These are phyloP conservation scores for Carlito syrichta DNA, from an alignment of 2,113 vertebrate genomes.

Conservation along the genomic window DNA sequence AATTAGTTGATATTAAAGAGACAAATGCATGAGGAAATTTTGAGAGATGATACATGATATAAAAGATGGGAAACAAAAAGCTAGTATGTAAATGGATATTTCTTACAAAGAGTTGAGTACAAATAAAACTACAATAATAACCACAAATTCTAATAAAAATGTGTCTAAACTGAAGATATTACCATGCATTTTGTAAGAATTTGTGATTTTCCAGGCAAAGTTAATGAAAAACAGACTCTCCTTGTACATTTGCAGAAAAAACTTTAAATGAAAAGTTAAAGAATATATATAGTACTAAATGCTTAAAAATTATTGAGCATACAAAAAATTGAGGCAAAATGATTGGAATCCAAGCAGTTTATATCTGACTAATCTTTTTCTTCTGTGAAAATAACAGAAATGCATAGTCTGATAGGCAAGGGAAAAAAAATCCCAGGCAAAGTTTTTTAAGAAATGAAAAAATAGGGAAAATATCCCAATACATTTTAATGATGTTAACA, in stretches of 20 bases:
- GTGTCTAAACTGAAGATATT: neutral
- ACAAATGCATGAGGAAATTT: neutral
- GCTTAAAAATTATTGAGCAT: neutral
- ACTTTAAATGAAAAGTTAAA: neutral
- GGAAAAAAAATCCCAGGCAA: neutral
- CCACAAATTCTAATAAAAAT: neutral
- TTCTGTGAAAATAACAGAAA: neutral
- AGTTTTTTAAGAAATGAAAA: too few relatives aligned
- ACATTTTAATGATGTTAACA: neutral
- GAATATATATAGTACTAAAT: neutral
- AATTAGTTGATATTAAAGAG: neutral
- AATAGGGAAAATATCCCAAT: neutral
- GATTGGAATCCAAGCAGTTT: neutral
- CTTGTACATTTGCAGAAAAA: neutral
- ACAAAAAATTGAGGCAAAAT: neutral
- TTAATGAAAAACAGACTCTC: neutral
- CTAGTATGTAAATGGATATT: neutral
- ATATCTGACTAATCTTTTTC: neutral
- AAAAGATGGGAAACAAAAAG: neutral
- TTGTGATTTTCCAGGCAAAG: neutral
- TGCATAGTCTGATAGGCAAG: neutral
- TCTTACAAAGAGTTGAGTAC: neutral
- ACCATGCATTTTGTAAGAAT: neutral
- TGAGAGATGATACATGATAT: neutral
- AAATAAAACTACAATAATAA: neutral